Evolutionary conservation across 2,113 vertebrate genomes (phyloP).

Genomic region (Alouatta palliata): DNA sequence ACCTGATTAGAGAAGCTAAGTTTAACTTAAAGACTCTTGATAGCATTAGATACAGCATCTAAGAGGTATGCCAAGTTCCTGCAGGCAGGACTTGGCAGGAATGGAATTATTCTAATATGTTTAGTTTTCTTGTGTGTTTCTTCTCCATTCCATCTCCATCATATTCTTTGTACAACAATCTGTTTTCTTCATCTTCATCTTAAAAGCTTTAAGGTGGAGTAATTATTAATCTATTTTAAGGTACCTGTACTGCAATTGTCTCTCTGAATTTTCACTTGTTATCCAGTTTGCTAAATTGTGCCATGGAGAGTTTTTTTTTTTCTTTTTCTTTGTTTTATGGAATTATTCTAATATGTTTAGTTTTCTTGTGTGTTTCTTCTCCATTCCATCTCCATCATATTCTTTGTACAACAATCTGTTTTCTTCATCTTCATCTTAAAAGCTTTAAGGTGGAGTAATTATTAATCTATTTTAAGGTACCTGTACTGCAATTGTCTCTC

Average conservation of each 20-base stretch:
- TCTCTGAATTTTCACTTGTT: neutral
- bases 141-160: neutral
- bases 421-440: neutral
- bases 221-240: neutral
- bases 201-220: neutral
- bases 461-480: neutral
- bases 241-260: neutral
- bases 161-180: neutral
- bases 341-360: neutral
- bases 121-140: neutral
- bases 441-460: neutral
- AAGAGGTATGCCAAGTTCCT: neutral
- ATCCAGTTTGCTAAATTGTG: neutral
- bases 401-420: neutral
- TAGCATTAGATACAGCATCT: neutral
- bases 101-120: neutral
- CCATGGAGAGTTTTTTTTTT: neutral
- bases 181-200: neutral
- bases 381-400: neutral
- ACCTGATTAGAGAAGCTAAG: neutral
- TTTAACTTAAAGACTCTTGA: neutral
- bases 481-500: neutral
- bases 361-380: neutral
- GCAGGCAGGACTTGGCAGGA: neutral
- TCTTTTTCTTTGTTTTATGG: neutral